Evolutionary conservation across 2,888 invertebrate species (phyloP).

Genomic region (Cantharis nigra): DNA sequence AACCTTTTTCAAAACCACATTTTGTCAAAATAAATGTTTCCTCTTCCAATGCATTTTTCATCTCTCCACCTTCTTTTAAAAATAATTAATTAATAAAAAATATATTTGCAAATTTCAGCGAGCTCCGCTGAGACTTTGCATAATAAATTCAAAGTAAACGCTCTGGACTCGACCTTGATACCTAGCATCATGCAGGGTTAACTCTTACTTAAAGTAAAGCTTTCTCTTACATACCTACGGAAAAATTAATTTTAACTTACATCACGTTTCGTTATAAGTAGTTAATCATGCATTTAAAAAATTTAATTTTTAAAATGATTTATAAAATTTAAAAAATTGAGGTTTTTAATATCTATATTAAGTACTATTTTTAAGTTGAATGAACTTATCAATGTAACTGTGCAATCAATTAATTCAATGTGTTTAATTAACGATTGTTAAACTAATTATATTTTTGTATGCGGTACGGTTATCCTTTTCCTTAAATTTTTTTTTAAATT

Average conservation of each 20-base stretch:
- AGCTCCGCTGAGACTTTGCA: not conserved
- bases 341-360: no score
- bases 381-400: not conserved
- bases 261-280: not conserved
- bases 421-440: not conserved
- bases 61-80: no score
- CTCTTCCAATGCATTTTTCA: no score
- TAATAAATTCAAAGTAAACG: not conserved
- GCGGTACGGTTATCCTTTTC: not conserved
- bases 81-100: not conserved
- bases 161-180: not conserved
- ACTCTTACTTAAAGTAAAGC: not conserved
- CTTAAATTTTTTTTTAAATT: no score
- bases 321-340: no score
- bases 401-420: not conserved
- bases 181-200: not conserved
- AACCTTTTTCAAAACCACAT: not conserved
- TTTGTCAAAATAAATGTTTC: not conserved
- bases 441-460: not conserved
- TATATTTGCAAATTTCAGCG: not conserved
- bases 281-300: not conserved
- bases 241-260: not conserved
- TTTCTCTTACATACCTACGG: not conserved
- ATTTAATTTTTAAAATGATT: no score
- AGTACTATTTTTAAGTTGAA: not conserved